A percentile compares a stretch with the other conserved stretches of the same genome.
phyloP scores from a whole-genome alignment of 2,888 invertebrate species.

The Mycalesis mineus region DNA sequence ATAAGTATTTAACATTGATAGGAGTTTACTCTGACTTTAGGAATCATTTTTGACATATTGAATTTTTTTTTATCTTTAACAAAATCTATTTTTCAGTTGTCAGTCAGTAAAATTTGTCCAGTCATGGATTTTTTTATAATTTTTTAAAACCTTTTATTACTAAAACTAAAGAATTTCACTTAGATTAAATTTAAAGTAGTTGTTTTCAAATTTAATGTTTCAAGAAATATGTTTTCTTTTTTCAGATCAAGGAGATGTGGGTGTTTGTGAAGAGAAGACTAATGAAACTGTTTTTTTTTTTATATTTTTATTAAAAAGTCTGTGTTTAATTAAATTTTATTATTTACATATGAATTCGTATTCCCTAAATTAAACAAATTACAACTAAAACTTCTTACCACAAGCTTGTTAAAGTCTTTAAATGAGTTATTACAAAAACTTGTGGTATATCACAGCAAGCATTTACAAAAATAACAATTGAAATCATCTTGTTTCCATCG shows the following conservation, averaged over 20 bases:
- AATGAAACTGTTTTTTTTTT: not conserved
- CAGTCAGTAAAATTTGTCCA: too few species aligned
- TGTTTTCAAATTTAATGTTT: not conserved
- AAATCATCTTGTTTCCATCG: conserved; percentile 2
- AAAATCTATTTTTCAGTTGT: too few species aligned
- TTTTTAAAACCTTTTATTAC: too few species aligned
- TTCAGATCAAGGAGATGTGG: not conserved
- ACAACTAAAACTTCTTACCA: conserved; percentile 35
- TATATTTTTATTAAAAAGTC: conserved; percentile 3
- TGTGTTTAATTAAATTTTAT: conserved; percentile 27
- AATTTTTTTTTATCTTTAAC: too few species aligned
- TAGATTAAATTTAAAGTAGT: too few species aligned
- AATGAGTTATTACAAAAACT: conserved; percentile 15
- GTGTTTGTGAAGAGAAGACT: not conserved
- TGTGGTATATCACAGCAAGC: conserved; percentile 41
- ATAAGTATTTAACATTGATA: too few species aligned
- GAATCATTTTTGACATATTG: too few species aligned
- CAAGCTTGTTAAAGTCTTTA: conserved; percentile 25
- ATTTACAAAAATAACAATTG: conserved; percentile 33
- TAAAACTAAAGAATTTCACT: too few species aligned
- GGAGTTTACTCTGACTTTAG: too few species aligned
- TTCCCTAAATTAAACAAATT: conserved; percentile 32
- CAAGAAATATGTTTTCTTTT: not conserved
- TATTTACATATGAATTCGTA: conserved; percentile 34
- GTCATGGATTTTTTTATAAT: too few species aligned